phyloP scores from a whole-genome alignment of 2,888 invertebrate genomes.

The Tipula vernalis region DNA sequence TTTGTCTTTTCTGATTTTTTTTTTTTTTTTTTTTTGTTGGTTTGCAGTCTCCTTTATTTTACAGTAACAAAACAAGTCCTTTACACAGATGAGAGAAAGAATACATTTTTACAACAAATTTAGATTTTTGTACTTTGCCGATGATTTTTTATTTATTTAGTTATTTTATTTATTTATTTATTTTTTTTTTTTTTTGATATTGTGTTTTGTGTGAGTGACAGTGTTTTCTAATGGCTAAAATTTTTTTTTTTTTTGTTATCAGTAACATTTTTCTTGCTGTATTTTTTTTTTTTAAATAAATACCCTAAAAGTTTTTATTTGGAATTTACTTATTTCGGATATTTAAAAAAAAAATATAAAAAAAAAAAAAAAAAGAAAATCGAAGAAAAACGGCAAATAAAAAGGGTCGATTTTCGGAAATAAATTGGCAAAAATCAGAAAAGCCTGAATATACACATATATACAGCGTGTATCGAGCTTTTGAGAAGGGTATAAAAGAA shows the following conservation, averaged over 20 bases:
- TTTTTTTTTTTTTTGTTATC: neutral
- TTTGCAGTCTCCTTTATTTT: neutral
- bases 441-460: neutral
- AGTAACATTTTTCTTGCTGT: neutral
- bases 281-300: neutral
- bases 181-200: neutral
- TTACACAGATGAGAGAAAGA: neutral
- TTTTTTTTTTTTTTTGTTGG: neutral
- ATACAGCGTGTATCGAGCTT: neutral
- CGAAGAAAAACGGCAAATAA: neutral
- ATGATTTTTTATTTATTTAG: neutral
- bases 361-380: neutral
- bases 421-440: neutral
- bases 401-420: neutral
- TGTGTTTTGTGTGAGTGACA: neutral
- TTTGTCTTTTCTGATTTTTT: no score
- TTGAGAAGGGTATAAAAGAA: neutral
- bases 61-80: neutral
- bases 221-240: neutral
- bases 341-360: neutral
- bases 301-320: neutral
- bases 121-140: neutral
- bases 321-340: constrained; percentile 4
- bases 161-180: neutral
- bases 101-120: neutral